A percentile compares a stretch with the other conserved stretches of the same genome.
Conservation (phyloP, 1,140 invertebrate species). For the Venturia canescens region DNA sequence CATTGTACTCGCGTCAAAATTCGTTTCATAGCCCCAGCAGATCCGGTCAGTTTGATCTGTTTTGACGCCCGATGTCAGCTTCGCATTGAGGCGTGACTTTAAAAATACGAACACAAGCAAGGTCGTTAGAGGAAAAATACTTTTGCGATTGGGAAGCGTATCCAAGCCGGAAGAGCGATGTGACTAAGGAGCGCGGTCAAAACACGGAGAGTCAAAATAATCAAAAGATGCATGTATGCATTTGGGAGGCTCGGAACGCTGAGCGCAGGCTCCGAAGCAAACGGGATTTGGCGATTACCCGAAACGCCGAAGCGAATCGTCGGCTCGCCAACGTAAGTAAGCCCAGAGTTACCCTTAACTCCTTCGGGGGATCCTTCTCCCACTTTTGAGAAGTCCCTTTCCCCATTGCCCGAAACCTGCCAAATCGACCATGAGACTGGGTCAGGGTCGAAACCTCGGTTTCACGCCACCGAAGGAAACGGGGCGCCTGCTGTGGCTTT, state of each 20-base stretch:
- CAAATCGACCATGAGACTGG: constrained; percentile 26
- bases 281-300: constrained; percentile 27
- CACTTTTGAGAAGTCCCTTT: neutral
- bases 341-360: constrained; percentile 19
- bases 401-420: constrained; percentile 23
- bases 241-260: neutral
- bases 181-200: neutral
- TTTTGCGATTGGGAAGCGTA: constrained; percentile 4
- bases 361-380: constrained; percentile 32
- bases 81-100: constrained; percentile 7
- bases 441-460: constrained; percentile 38
- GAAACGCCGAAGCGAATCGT: constrained; percentile 32
- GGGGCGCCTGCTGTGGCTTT: constrained; percentile 33
- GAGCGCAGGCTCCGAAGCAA: neutral
- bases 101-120: constrained; percentile 22
- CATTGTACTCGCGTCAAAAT: neutral
- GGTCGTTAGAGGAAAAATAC: constrained; percentile 15
- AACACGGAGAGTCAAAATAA: constrained; percentile 11
- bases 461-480: constrained; percentile 39
- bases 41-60: constrained; percentile 49
- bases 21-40: neutral
- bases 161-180: constrained; percentile 22
- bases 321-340: neutral
- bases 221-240: neutral
- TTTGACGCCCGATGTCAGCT: constrained; percentile 54